phyloP scores from a whole-genome alignment of 1,140 invertebrate genomes.

The Glossosoma conforme region DNA sequence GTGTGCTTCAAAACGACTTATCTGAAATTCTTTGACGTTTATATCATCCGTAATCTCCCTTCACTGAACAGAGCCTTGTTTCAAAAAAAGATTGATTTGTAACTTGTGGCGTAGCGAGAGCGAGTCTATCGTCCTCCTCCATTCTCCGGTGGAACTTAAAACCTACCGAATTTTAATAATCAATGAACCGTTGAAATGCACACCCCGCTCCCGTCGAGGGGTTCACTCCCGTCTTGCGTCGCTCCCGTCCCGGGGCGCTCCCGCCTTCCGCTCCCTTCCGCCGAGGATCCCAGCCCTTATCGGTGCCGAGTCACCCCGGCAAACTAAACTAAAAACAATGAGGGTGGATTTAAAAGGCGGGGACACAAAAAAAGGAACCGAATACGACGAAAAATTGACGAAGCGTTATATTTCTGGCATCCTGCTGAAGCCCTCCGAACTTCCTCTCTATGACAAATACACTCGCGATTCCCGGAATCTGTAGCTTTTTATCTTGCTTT shows the following conservation, averaged over 20 bases:
- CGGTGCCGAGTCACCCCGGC: conserved; percentile 7
- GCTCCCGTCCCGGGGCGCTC: neutral
- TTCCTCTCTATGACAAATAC: no score
- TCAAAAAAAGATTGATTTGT: conserved; percentile 28
- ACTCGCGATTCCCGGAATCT: no score
- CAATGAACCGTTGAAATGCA: conserved; percentile 31
- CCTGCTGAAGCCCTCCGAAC: conserved; percentile 4
- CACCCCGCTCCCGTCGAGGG: conserved; percentile 11
- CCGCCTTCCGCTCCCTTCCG: conserved; percentile 7
- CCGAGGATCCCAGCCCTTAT: neutral
- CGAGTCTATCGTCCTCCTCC: neutral
- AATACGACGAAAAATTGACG: conserved; percentile 23
- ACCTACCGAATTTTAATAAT: conserved; percentile 30
- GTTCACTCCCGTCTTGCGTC: neutral
- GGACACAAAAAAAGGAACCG: conserved; percentile 14
- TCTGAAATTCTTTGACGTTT: neutral
- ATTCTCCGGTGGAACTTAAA: conserved; percentile 10
- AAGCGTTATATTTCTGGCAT: conserved; percentile 30
- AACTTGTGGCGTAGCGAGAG: conserved; percentile 4
- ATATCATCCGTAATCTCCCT: no score
- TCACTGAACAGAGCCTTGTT: no score
- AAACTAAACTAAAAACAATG: conserved; percentile 29
- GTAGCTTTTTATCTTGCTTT: no score
- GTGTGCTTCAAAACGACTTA: neutral
- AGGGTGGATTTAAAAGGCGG: conserved; percentile 28